A percentile compares a stretch with the other conserved stretches of the same genome.
Conservation (phyloP, 2,888 invertebrate species). For the Thyatira batis region DNA sequence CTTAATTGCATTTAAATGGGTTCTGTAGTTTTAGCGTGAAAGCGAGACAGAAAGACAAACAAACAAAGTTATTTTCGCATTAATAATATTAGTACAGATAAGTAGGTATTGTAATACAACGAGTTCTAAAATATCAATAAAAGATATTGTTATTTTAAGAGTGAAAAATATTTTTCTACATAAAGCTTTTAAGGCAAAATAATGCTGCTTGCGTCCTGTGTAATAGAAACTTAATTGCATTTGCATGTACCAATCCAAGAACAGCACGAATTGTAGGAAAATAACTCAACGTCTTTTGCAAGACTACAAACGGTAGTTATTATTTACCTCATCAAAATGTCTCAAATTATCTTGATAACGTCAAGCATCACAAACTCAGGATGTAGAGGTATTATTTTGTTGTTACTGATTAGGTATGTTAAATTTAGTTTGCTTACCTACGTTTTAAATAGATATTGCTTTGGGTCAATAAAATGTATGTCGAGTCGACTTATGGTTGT, state of each 20-base stretch:
- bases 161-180: too few relatives aligned
- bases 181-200: too few relatives aligned
- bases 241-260: background rate
- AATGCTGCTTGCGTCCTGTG: background rate
- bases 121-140: too few relatives aligned
- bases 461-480: too few relatives aligned
- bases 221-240: background rate
- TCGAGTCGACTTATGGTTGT: too few relatives aligned
- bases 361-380: background rate
- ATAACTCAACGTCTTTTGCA: background rate
- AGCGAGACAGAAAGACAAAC: too few relatives aligned
- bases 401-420: background rate
- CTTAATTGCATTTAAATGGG: too few relatives aligned
- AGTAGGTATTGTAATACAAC: too few relatives aligned
- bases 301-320: background rate
- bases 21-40: too few relatives aligned
- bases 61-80: too few relatives aligned
- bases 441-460: background rate
- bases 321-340: background rate
- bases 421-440: background rate
- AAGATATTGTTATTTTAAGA: too few relatives aligned
- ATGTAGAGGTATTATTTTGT: background rate
- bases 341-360: slow-evolving; percentile 4
- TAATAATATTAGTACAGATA: too few relatives aligned
- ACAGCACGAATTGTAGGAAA: background rate